These are phyloP conservation scores for Nomada fabriciana DNA, from an alignment of 2,888 invertebrate genomes.

Conservation along the genomic window DNA sequence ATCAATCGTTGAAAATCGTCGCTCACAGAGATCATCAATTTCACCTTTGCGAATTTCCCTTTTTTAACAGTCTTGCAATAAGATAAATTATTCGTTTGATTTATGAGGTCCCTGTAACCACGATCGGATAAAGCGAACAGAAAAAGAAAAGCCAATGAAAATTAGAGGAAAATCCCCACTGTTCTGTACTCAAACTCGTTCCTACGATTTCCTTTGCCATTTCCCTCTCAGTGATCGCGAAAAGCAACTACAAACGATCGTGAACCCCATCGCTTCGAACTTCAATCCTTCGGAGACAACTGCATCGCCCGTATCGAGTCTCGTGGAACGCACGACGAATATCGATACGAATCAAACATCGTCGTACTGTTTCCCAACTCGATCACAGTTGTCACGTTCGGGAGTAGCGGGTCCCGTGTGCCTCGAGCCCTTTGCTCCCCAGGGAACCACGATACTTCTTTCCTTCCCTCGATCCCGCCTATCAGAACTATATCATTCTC, in stretches of 20 bases:
- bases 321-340: background rate
- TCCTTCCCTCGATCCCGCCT: background rate
- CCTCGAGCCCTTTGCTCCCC: background rate
- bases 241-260: background rate
- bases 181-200: background rate
- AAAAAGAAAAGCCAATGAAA: too few species aligned
- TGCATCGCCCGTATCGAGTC: background rate
- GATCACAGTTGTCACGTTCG: slow-evolving; percentile 27
- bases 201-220: slow-evolving; percentile 2
- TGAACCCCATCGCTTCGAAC: background rate
- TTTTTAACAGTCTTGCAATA: too few species aligned
- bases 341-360: slow-evolving; percentile 8
- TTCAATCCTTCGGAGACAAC: background rate
- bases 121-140: too few species aligned
- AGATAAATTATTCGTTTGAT: too few species aligned
- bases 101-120: too few species aligned
- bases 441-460: background rate
- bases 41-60: too few species aligned
- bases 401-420: background rate
- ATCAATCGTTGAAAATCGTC: background rate
- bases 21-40: too few species aligned
- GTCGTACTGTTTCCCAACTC: slow-evolving; percentile 18
- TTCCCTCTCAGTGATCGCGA: background rate
- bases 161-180: background rate
- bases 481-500: background rate